These are phyloP conservation scores for Salpingus planirostris DNA, from an alignment of 2,888 invertebrate genomes.

Conservation along the genomic window DNA sequence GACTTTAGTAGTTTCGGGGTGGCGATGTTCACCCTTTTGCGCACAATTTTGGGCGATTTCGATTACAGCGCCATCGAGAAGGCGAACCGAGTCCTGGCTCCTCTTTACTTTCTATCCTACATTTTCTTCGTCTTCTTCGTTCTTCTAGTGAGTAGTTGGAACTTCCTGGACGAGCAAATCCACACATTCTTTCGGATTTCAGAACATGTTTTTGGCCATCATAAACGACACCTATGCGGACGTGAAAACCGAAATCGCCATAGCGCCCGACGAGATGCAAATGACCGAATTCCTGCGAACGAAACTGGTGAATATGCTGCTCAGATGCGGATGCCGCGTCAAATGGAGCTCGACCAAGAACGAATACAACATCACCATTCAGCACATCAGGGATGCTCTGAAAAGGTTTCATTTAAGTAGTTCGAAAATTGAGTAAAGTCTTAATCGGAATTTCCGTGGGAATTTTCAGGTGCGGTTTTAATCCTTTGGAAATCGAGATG, in stretches of 20 bases:
- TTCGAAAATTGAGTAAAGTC: slow-evolving; percentile 56
- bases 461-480: slow-evolving; percentile 51
- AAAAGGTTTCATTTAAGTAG: slow-evolving; percentile 50
- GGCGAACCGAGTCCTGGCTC: slow-evolving; percentile 60
- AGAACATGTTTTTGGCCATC: slow-evolving; percentile 77
- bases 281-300: slow-evolving; percentile 51
- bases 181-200: too few relatives aligned
- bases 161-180: neutral
- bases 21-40: slow-evolving; percentile 58
- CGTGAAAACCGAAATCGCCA: slow-evolving; percentile 60
- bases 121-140: slow-evolving; percentile 73
- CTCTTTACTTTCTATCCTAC: slow-evolving; percentile 64
- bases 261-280: slow-evolving; percentile 43
- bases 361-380: slow-evolving; percentile 28
- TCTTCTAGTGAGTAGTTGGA: slow-evolving; percentile 50
- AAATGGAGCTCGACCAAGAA: slow-evolving; percentile 17
- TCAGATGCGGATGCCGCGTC: slow-evolving; percentile 32
- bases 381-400: slow-evolving; percentile 31
- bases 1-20: slow-evolving; percentile 44
- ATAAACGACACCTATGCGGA: slow-evolving; percentile 69
- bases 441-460: too few relatives aligned
- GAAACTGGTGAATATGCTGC: slow-evolving; percentile 45
- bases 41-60: slow-evolving; percentile 68
- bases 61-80: slow-evolving; percentile 58
- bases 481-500: slow-evolving; percentile 56